Evolutionary conservation across 2,113 vertebrate species (phyloP).

Genomic region (Falco punctatus): DNA sequence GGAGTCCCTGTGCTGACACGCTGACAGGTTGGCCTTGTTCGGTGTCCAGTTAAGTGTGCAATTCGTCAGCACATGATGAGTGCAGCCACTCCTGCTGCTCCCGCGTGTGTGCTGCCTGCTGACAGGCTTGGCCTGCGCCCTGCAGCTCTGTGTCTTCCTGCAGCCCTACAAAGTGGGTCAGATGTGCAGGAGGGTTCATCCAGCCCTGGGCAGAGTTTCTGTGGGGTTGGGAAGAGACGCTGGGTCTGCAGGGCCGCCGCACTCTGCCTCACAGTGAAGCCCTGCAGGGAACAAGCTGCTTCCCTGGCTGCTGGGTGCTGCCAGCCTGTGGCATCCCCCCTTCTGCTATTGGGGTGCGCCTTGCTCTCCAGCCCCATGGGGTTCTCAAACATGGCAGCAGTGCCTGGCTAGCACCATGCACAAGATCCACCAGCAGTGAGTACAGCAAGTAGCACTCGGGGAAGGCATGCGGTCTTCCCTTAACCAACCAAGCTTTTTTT

Average conservation of each 20-base stretch:
- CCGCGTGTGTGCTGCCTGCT: neutral
- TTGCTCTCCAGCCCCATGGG: fast-evolving
- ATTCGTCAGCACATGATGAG: neutral
- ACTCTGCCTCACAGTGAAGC: neutral
- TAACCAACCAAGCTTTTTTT: neutral
- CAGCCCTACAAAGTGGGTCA: neutral
- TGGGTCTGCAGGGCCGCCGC: fast-evolving
- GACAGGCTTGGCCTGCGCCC: neutral
- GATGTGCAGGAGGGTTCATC: fast-evolving
- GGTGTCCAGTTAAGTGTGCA: constrained; percentile 20
- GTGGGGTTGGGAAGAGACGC: fast-evolving
- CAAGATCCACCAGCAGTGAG: fast-evolving
- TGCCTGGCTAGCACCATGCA: neutral
- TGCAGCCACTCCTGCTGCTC: neutral
- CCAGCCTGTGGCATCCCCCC: neutral
- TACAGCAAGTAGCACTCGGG: neutral
- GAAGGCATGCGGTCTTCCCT: fast-evolving
- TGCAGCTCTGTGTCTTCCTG: neutral
- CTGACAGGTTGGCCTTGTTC: constrained; percentile 49
- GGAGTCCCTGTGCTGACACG: constrained; percentile 32
- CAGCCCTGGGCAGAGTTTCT: neutral
- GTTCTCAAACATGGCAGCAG: neutral
- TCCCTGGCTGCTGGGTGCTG: neutral
- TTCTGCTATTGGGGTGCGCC: neutral
- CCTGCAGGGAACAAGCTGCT: fast-evolving